A percentile compares a stretch with the other conserved stretches of the same genome.
These are phyloP conservation scores for Chamaea fasciata DNA, from an alignment of 2,113 vertebrate genomes.

Conservation along the genomic window DNA sequence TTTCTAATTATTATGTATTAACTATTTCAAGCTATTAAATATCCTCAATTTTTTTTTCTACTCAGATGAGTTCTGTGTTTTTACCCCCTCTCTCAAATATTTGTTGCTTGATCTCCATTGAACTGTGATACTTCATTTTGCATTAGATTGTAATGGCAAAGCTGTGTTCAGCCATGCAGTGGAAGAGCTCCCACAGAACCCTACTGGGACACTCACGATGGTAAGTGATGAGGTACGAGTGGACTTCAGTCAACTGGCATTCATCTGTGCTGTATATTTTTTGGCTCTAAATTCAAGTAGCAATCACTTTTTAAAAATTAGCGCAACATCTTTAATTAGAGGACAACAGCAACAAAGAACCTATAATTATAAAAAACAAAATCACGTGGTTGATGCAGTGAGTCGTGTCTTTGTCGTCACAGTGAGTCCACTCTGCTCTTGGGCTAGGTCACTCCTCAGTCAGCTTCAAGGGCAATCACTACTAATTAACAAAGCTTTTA, in stretches of 20 bases:
- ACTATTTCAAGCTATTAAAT: not conserved
- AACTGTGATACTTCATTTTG: not conserved
- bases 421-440: not conserved
- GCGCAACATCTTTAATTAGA: constrained; percentile 25
- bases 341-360: not conserved
- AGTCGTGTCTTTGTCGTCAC: not conserved
- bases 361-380: not conserved
- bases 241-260: not conserved
- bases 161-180: not conserved
- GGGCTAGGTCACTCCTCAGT: not conserved
- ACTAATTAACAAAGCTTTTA: constrained; percentile 17
- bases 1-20: not conserved
- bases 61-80: not conserved
- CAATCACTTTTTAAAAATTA: not conserved
- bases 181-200: not conserved
- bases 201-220: not conserved
- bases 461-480: not conserved
- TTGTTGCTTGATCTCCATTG: not conserved
- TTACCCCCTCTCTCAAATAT: not conserved
- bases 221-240: not conserved
- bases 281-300: not conserved
- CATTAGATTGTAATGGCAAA: not conserved
- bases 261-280: not conserved
- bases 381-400: not conserved
- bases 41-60: not conserved